Conservation (phyloP, 2,888 invertebrate species). For the Nomada fabriciana region DNA sequence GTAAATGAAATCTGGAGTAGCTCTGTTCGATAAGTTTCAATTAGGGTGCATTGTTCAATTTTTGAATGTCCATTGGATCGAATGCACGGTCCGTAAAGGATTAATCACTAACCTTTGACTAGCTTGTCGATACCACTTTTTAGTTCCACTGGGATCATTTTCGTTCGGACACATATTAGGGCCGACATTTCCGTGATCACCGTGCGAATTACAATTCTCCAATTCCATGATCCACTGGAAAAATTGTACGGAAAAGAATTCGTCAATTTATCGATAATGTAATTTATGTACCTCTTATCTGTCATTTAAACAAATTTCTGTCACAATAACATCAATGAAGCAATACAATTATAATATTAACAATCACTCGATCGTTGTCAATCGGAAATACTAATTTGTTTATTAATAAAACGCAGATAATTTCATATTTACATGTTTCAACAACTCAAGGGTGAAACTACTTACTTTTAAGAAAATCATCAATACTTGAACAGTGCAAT, state of each 20-base stretch:
- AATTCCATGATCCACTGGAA: slow-evolving; percentile 76
- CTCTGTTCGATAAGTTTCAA: background rate
- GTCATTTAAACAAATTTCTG: background rate
- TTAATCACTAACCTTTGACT: slow-evolving; percentile 85
- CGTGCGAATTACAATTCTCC: too few species aligned
- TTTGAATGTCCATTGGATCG: background rate
- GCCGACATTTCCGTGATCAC: slow-evolving; percentile 74
- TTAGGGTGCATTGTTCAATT: background rate
- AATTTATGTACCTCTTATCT: background rate
- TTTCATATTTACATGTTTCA: background rate
- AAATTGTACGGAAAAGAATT: slow-evolving; percentile 2
- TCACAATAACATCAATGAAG: too few species aligned
- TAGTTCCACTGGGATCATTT: slow-evolving; percentile 81
- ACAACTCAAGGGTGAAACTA: background rate
- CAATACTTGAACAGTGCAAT: background rate
- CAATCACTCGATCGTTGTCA: background rate
- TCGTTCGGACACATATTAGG: slow-evolving; percentile 73
- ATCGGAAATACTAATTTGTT: background rate
- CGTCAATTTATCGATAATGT: slow-evolving; percentile 18
- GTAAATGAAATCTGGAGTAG: too few species aligned
- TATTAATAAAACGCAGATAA: background rate
- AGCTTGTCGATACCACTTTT: slow-evolving; percentile 86
- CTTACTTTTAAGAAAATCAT: background rate
- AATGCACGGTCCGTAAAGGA: background rate
- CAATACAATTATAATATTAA: background rate